These are phyloP conservation scores for Stichopus chloronotus DNA, from an alignment of 35 echinoderm and acorn worm genomes.

Conservation along the genomic window DNA sequence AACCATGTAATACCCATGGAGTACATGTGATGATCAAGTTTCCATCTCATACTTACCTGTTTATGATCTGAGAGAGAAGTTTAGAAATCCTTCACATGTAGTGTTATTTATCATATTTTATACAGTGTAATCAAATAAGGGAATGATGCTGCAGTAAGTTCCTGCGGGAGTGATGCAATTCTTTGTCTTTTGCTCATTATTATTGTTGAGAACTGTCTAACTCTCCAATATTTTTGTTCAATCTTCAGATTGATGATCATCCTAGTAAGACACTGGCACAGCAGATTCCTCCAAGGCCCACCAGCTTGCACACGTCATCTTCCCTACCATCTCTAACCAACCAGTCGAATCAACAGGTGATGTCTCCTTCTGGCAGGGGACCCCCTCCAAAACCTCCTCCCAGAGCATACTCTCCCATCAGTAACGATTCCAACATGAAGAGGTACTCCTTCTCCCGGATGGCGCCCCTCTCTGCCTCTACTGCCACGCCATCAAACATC, in stretches of 20 bases:
- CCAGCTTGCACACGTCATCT: constrained; percentile 44
- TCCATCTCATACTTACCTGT: no score
- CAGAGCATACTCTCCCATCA: constrained; percentile 74
- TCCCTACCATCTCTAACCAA: constrained; percentile 53
- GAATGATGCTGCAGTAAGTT: no score
- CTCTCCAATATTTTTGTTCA: neutral
- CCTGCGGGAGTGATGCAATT: no score
- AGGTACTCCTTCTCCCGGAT: constrained; percentile 40
- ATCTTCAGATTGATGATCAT: neutral
- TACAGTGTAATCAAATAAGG: no score
- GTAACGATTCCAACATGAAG: constrained; percentile 62
- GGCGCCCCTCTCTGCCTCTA: constrained; percentile 43
- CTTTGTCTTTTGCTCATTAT: no score
- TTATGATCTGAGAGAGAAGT: no score
- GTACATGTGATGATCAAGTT: no score
- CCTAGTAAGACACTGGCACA: neutral
- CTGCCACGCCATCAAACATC: constrained; percentile 36
- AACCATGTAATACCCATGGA: no score
- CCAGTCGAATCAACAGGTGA: constrained; percentile 30
- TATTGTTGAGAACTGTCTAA: no score
- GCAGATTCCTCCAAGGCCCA: constrained; percentile 40
- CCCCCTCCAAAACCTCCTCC: constrained; percentile 71
- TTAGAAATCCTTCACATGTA: no score
- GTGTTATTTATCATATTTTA: no score
- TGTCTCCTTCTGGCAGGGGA: constrained; percentile 49